A percentile compares a stretch with the other conserved stretches of the same genome.
These are phyloP conservation scores for Clarias magur DNA, from an alignment of 2,113 vertebrate species.

Conservation along the genomic window DNA sequence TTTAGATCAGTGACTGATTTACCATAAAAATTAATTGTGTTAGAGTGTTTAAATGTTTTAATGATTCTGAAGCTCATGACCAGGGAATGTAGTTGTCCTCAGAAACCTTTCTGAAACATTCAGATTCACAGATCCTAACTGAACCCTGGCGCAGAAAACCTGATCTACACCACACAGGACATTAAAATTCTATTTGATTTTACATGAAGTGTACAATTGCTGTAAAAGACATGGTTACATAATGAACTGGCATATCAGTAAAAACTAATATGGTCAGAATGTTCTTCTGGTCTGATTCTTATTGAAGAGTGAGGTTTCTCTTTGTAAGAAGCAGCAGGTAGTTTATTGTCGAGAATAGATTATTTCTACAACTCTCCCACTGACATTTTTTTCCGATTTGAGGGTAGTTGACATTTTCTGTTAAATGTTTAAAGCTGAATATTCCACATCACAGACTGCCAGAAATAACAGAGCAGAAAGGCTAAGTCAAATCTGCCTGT, in stretches of 20 bases:
- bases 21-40: background rate
- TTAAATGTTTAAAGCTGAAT: conserved; percentile 21
- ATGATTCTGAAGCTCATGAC: background rate
- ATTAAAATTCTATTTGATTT: background rate
- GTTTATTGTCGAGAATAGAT: background rate
- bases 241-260: background rate
- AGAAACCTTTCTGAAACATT: background rate
- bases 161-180: background rate
- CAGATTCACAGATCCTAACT: background rate
- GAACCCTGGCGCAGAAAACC: background rate
- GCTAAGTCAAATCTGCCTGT: conserved; percentile 34
- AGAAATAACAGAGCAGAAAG: conserved; percentile 22
- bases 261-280: background rate
- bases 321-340: background rate
- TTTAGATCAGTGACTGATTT: background rate
- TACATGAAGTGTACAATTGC: background rate
- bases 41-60: background rate
- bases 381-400: background rate
- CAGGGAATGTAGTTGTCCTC: background rate
- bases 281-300: background rate
- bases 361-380: background rate
- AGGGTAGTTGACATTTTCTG: conserved; percentile 12
- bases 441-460: conserved; percentile 36
- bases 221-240: background rate
- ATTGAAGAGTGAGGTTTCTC: background rate